Conservation (phyloP, 2,113 vertebrate genomes). For the Zingel zingel region DNA sequence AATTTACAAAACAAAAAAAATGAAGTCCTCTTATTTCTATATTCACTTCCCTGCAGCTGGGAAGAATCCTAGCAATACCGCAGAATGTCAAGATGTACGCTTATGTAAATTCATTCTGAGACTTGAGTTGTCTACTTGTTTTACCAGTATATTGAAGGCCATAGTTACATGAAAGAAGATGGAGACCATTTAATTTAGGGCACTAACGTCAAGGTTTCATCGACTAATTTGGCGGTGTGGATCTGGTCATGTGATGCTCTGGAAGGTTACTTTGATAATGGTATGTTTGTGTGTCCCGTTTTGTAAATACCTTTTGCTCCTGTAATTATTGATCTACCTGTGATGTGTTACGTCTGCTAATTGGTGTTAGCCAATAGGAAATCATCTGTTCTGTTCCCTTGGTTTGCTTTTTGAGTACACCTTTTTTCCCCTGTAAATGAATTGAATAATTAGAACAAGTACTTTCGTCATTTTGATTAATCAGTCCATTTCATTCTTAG, state of each 20-base stretch:
- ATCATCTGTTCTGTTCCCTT: background rate
- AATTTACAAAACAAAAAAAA: background rate
- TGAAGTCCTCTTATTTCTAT: background rate
- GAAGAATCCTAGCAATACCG: background rate
- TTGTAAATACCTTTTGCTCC: background rate
- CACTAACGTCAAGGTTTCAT: background rate
- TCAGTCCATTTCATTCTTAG: background rate
- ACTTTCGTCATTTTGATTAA: background rate
- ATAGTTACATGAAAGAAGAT: background rate
- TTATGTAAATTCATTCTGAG: background rate
- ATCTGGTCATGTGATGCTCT: background rate
- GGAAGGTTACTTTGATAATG: background rate
- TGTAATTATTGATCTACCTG: background rate
- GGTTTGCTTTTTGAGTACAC: background rate
- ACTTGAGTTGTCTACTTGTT: background rate
- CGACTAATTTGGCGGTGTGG: background rate
- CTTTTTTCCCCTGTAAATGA: background rate
- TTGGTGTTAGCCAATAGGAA: background rate
- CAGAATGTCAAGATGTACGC: background rate
- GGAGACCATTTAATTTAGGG: too few relatives aligned
- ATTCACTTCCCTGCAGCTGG: background rate
- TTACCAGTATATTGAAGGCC: background rate
- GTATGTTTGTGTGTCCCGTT: background rate
- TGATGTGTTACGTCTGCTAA: slow-evolving; percentile 3
- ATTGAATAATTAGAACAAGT: background rate